These are phyloP conservation scores for Ornithoptera priamus DNA, from an alignment of 2,888 invertebrate genomes.

Conservation along the genomic window DNA sequence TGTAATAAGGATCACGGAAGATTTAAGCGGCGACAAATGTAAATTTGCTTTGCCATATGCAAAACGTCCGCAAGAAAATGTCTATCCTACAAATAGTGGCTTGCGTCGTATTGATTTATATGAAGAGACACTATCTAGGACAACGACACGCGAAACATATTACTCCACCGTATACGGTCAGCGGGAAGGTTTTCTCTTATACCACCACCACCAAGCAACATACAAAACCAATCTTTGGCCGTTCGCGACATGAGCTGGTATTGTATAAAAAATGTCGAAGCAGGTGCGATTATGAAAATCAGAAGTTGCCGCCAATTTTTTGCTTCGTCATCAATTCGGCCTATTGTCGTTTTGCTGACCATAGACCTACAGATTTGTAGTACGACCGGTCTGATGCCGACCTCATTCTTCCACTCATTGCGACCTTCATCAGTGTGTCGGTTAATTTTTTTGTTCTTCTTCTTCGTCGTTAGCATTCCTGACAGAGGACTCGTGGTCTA, in stretches of 20 bases:
- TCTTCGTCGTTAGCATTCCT: too few relatives aligned
- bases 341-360: too few relatives aligned
- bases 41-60: conserved; percentile 46
- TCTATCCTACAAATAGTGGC: conserved; percentile 56
- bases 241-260: conserved; percentile 1
- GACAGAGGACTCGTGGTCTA: too few relatives aligned
- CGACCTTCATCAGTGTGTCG: too few relatives aligned
- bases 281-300: conserved; percentile 6
- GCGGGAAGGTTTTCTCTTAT: conserved; percentile 18
- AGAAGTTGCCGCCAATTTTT: conserved; percentile 2
- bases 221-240: conserved; percentile 17
- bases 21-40: conserved; percentile 11
- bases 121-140: conserved; percentile 51
- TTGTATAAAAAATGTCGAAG: conserved; percentile 3
- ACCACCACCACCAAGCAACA: conserved; percentile 9
- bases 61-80: conserved; percentile 59
- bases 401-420: too few relatives aligned
- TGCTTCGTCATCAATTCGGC: too few relatives aligned
- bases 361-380: too few relatives aligned
- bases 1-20: conserved; percentile 24
- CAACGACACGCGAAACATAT: conserved; percentile 46
- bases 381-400: too few relatives aligned
- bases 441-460: too few relatives aligned
- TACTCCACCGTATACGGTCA: conserved; percentile 32
- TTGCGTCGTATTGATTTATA: conserved; percentile 56